Percentiles rank a stretch among this genome's conserved stretches.
Conservation (phyloP, 2,888 invertebrate genomes). For the Megalurothrips usitatus region DNA sequence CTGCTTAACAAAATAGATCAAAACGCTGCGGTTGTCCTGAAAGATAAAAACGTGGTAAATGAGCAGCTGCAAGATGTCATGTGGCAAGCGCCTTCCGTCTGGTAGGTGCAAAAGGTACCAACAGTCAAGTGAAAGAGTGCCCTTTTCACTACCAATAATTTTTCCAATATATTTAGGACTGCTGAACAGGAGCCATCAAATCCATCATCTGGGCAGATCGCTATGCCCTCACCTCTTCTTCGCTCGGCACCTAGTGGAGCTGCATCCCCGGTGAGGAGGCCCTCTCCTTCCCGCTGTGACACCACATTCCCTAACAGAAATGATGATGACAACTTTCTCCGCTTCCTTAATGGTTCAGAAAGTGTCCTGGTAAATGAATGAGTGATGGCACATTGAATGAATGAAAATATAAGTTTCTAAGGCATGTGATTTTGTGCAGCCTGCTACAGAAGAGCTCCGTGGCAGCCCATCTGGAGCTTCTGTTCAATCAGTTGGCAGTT, state of each 20-base stretch:
- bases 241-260: conserved; percentile 28
- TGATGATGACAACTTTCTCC: conserved; percentile 37
- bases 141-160: neutral
- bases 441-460: neutral
- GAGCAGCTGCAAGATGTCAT: conserved; percentile 43
- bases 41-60: conserved; percentile 43
- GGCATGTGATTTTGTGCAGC: neutral
- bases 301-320: conserved; percentile 31
- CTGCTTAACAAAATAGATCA: conserved; percentile 69
- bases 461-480: conserved; percentile 4
- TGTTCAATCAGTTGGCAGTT: neutral
- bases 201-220: neutral
- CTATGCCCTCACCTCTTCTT: conserved; percentile 24
- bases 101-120: conserved; percentile 30
- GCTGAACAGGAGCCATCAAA: neutral
- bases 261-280: neutral
- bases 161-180: neutral
- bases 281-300: neutral
- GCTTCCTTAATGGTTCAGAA: conserved; percentile 41
- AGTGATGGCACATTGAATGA: neutral
- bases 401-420: neutral
- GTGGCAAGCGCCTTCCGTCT: conserved; percentile 40
- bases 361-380: neutral
- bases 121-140: neutral
- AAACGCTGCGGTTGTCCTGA: conserved; percentile 62